These are phyloP conservation scores for Elmis aenea DNA, from an alignment of 2,888 invertebrate species.

Conservation along the genomic window DNA sequence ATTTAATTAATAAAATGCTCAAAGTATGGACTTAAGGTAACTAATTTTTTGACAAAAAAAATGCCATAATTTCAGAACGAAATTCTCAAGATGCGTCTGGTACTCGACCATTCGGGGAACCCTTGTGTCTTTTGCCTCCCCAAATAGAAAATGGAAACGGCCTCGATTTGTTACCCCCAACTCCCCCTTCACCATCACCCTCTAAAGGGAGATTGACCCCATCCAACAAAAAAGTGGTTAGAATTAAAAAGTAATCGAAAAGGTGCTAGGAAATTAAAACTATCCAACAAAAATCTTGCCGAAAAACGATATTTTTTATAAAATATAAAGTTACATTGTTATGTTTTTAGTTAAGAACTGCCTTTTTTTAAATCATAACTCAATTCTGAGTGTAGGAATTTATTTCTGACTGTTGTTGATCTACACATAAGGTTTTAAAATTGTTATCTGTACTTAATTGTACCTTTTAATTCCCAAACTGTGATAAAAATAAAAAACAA, in stretches of 20 bases:
- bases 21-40: too few relatives aligned
- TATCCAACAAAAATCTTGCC: too few relatives aligned
- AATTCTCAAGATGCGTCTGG: slow-evolving; percentile 45
- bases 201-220: slow-evolving; percentile 34
- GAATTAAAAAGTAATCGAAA: slow-evolving; percentile 26
- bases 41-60: too few relatives aligned
- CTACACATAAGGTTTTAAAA: too few relatives aligned
- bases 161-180: slow-evolving; percentile 30
- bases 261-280: background rate
- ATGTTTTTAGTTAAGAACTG: too few relatives aligned
- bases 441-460: slow-evolving; percentile 3
- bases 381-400: too few relatives aligned
- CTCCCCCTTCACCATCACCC: slow-evolving; percentile 38
- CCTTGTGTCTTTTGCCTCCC: slow-evolving; percentile 59
- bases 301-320: too few relatives aligned
- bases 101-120: slow-evolving; percentile 59
- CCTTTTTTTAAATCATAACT: too few relatives aligned
- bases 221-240: slow-evolving; percentile 27
- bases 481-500: slow-evolving; percentile 37
- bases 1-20: too few relatives aligned
- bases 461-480: slow-evolving; percentile 30
- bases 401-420: too few relatives aligned
- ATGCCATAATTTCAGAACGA: slow-evolving; percentile 44
- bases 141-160: slow-evolving; percentile 45
- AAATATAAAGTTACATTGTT: too few relatives aligned